Base-by-base conservation (phyloP, 2,113 vertebrate species). In the Mesoclemmys tuberculata region DNA sequence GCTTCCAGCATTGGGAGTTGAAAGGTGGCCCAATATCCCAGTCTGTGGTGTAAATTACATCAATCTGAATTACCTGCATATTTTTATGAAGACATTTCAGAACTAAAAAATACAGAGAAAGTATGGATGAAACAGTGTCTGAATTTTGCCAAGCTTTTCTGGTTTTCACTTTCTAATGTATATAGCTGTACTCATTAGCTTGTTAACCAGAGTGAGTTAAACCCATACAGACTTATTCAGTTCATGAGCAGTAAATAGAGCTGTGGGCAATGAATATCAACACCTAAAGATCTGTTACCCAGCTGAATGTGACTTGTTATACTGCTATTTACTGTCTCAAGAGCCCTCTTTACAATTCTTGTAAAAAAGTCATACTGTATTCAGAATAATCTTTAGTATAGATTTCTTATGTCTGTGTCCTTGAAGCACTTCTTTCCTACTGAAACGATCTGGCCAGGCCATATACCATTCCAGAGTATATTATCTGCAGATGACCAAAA, bases 281-380 rank as follows among this genome's bases (percentile, higher is more conserved):
- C 87, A 92, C 87, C 89, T 81, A 48, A 89, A 94, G 44, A 84
- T 44, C 8, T 5, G 18, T 79, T 49, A 61, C 46, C 16, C 49
- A 89, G 52, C 88, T 24, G 35, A 19, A 77, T 89, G 46, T 61
- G 86, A 79, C 61, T 87, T 75, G n/a, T 68, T 2, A 0, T 16
- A 58, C 82, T 92, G 77, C 89, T 93, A 31, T 89, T 93, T 83
- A 81, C 21, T 83, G 18, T 68, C 84, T 92, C 88, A 89, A 87
- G 84, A 94, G 21, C 8, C 75, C 38, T 84, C 80, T 91, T 92
- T 54, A 49, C 19, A 29, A 68, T 55, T 88, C 84, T 38, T 44
- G 13, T 85, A 52, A 61, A 90, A 90, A 81, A 5, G 48, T 9
- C 2, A 8, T 21, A 68, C 58, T 58, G 10, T 55, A 4, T 77